Base-by-base conservation (phyloP, 2,888 invertebrate genomes). In the Ephialtes manifestator region DNA sequence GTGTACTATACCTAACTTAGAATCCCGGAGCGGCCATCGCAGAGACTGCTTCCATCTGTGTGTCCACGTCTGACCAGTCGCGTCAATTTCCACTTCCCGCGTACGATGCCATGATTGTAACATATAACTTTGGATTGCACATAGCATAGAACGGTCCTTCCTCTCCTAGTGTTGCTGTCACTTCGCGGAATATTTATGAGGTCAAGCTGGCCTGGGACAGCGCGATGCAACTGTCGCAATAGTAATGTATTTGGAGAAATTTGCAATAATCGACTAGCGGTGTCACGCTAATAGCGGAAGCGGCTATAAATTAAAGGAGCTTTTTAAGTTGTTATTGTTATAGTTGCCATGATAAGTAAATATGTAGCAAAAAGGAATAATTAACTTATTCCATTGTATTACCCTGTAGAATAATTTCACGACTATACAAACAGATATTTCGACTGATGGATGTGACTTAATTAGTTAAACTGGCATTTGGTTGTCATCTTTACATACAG, bases 11-110 rank as follows among this genome's bases (percentile, higher is more conserved):
- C 43, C 60, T 35, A 24, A 51, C 31, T 31, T 18, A 15, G 75
- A 65, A 35, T 51, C 51, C 63, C 75, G 8, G 35, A 20, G 35
- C 46, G 63, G 74, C 48, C 48, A 48, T 51, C 20, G 35, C 48
- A 35, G 31, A 13, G 75, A 75, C 63, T 35, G 31, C 18, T 48
- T 35, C 60, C 48, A 31, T 48, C 58, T 60, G n/a, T n/a, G n/a
- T n/a, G n/a, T n/a, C 60, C 60, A 18, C 5, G 74, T 75, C 75
- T 75, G 75, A 75, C 75, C 63, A 51, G 75, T 75, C 48, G 35
- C 75, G 75, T 65, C 75, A 20, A 63, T 75, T 75, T 51, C 75
- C 18, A 75, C 75, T 75, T 31, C 31, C n/a, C n/a, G 8, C 35
- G 13, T 18, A 24, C 15, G 15, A 15, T 60, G 31, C 35, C 28